Evolutionary conservation across 1,140 invertebrate genomes (phyloP).

Genomic region (Halictus rubicundus): DNA sequence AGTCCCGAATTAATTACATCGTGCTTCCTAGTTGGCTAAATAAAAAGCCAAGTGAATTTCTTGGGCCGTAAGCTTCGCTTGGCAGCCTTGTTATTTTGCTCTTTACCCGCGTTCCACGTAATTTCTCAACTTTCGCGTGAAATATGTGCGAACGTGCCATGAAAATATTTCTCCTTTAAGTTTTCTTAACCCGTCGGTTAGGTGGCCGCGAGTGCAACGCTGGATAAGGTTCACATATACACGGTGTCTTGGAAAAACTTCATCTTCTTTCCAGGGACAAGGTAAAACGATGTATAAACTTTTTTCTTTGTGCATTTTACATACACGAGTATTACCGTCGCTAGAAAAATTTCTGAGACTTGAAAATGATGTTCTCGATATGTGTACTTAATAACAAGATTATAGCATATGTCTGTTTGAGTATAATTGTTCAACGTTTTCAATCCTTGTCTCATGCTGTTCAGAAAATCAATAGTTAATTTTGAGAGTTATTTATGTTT

Average conservation of each 20-base stretch:
- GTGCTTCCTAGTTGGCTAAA: slow-evolving; percentile 16
- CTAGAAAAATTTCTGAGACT: too few species aligned
- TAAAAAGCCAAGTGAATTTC: slow-evolving; percentile 27
- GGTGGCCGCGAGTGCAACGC: background rate
- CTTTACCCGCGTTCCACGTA: background rate
- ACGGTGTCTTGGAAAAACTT: background rate
- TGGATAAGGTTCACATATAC: background rate
- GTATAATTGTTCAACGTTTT: too few species aligned
- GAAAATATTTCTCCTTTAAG: slow-evolving; percentile 49
- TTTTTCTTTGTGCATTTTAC: too few species aligned
- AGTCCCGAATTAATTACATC: slow-evolving; percentile 18
- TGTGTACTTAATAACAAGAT: too few species aligned
- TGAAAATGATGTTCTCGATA: too few species aligned
- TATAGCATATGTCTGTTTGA: too few species aligned
- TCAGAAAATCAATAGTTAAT: too few species aligned
- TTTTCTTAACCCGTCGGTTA: slow-evolving; percentile 55
- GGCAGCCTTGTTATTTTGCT: background rate
- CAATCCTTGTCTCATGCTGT: too few species aligned
- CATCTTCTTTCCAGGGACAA: background rate
- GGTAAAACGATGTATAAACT: background rate
- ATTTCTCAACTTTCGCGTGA: slow-evolving; percentile 6
- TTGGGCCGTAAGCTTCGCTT: background rate
- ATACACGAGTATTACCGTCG: too few species aligned
- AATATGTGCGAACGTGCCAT: slow-evolving; percentile 13
- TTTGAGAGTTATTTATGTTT: too few species aligned